A percentile compares a stretch with the other conserved stretches of the same genome.
phyloP scores from a whole-genome alignment of 2,888 invertebrate genomes.

The Callyntrura sp. region DNA sequence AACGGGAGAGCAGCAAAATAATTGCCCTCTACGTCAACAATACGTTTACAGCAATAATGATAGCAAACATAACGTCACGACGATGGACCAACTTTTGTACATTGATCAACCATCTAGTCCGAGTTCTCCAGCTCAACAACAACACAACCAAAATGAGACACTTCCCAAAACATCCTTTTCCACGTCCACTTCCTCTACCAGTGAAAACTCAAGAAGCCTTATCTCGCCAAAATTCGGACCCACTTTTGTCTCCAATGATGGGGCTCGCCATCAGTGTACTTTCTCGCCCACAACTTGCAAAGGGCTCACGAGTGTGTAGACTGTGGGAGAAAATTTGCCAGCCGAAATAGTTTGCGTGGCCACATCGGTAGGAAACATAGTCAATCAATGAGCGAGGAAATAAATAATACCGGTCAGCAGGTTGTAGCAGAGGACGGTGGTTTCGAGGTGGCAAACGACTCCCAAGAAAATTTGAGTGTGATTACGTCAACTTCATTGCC shows the following conservation, averaged over 20 bases:
- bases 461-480: not conserved
- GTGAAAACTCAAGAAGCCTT: not conserved
- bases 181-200: not conserved
- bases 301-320: constrained; percentile 91
- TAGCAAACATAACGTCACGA: not conserved
- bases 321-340: constrained; percentile 93
- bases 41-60: constrained; percentile 21
- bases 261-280: constrained; percentile 41
- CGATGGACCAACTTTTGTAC: constrained; percentile 6
- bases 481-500: not conserved
- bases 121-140: not conserved
- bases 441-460: not conserved
- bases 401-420: constrained; percentile 10
- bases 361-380: constrained; percentile 89
- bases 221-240: not conserved
- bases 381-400: constrained; percentile 24
- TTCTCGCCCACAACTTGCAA: constrained; percentile 84
- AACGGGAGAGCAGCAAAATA: constrained; percentile 1
- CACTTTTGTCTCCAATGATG: not conserved
- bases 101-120: constrained; percentile 42
- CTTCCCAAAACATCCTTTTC: not conserved
- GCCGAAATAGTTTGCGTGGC: constrained; percentile 93
- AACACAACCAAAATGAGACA: not conserved
- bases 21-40: not conserved
- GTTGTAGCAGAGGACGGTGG: not conserved